These are phyloP conservation scores for Bucco capensis DNA, from an alignment of 2,113 vertebrate species.

Conservation along the genomic window DNA sequence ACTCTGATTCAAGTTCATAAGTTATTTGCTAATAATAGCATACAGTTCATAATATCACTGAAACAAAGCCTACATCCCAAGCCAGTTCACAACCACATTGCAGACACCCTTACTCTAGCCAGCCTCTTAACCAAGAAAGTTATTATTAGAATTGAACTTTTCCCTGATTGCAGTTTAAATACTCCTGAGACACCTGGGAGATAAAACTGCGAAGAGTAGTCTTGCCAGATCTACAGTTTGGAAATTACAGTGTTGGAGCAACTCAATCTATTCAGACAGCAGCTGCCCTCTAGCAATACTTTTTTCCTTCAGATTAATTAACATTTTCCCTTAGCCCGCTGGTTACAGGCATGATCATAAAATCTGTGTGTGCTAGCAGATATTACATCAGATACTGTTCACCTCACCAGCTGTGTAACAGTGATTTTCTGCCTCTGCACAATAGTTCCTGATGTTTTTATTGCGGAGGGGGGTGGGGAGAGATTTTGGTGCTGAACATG, in stretches of 20 bases:
- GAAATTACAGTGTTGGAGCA: slow-evolving; percentile 14
- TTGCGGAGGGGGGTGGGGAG: neutral
- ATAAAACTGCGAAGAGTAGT: neutral
- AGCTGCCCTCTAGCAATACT: neutral
- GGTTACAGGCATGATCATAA: neutral
- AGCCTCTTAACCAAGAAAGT: neutral
- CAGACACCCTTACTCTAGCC: neutral
- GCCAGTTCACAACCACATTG: neutral
- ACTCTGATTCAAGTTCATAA: neutral
- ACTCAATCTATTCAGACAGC: slow-evolving; percentile 29
- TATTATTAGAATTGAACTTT: neutral
- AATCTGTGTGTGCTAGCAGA: neutral
- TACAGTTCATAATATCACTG: neutral
- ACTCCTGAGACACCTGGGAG: neutral
- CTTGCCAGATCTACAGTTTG: neutral
- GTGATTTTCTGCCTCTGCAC: neutral
- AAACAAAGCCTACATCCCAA: neutral
- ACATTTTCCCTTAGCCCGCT: neutral
- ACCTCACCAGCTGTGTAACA: neutral
- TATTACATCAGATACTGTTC: neutral
- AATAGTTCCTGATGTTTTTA: neutral
- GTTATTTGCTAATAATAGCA: neutral
- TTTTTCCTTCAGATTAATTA: slow-evolving; percentile 50
- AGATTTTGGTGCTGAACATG: neutral
- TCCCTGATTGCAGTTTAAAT: neutral